Evolutionary conservation across 2,888 invertebrate species (phyloP), one percentile per base, ranked within the genome.

Genomic region (Nomada fucata): DNA sequence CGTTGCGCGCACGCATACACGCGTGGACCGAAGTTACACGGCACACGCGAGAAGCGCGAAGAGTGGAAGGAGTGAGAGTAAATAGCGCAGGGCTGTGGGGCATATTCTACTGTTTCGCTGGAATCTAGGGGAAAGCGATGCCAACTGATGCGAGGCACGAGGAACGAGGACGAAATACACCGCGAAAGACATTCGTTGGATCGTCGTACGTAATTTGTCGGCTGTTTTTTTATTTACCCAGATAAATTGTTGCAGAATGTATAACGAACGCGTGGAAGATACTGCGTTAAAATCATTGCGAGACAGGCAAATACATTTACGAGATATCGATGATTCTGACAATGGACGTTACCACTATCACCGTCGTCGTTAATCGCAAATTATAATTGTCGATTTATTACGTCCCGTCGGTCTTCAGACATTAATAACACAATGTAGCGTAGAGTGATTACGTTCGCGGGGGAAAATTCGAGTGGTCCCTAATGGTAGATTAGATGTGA

Each of bases 1-100:
- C 72, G 23, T 29, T 61, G 73, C 61, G 47, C 61, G 61, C 65
- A 36, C 68, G 78, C 79, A 76, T 79, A 36, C 57, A 36, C 50
- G 67, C 69, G 70, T 65, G 23, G 57, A 11, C 9, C 20, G 11
- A n/a, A 20, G 55, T 75, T 68, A 18, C 57, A 50, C 71, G 60
- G 44, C 26, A 47, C 50, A 18, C 10, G 1, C 23, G 47, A 23
- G 59, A 44, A 64, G 10, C 52, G 13, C 0, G 0, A 15, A 10
- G 15, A 5, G 13, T 1, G 36, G n/a, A 1, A 3, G 20, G 11
- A 18, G 10, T 5, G 23, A 7, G 52, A 3, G 65, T 53, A 53
- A 52, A 36, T 13, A 53, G 36, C 29, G 29, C 20, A 1, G 13
- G 65, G 53, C 53, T 53, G 2, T 2, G 15, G 36, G 26, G n/a